Base-by-base conservation (phyloP, 1,140 invertebrate species). In the Lepidotrigona ventralis region DNA sequence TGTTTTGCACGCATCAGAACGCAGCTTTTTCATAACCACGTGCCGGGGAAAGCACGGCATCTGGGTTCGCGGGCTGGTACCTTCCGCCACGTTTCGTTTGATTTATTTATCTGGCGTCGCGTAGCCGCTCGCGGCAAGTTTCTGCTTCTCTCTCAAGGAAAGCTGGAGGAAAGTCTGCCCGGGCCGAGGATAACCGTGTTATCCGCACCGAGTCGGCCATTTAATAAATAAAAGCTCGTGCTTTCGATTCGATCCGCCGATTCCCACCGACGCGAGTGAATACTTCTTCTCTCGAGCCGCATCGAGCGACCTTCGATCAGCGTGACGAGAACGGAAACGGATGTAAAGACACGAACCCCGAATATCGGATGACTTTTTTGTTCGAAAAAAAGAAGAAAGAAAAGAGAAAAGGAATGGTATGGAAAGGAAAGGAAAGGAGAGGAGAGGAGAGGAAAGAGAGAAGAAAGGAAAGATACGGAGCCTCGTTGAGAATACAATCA, bases 401-500 rank as follows among this genome's bases (percentile, higher is more conserved):
- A 21, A 14, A 26, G 15, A 77, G 64, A 33, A 33, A 33, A 33
- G 33, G 2, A 46, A 39, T n/a, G n/a, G n/a, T n/a, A n/a, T n/a
- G n/a, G n/a, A n/a, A n/a, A n/a, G 33, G 2, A 46, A 39, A 60
- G 23, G 26, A 51, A 79, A 80, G 77, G 1, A 23, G 29, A 33
- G 14, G 29, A 54, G n/a, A 26, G 14, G 23, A 60, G 1, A 11
- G 39, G 58, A n/a, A n/a, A n/a, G 66, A 23, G 29, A 39, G 19
- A 23, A 63, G 63, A 46, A 58, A 46, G 21, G 29, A 58, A 73
- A 84, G 74, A 72, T 58, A 26, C 21, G 51, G 39, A 53, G 0
- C 76, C 60, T 73, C 58, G 76, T 83, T 83, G 60, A 17, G 53
- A 83, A 73, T 83, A 79, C 77, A 86, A 64, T 81, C 81, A 79